These are phyloP conservation scores for Nipponia nippon DNA, from an alignment of 2,113 vertebrate genomes.

Conservation along the genomic window DNA sequence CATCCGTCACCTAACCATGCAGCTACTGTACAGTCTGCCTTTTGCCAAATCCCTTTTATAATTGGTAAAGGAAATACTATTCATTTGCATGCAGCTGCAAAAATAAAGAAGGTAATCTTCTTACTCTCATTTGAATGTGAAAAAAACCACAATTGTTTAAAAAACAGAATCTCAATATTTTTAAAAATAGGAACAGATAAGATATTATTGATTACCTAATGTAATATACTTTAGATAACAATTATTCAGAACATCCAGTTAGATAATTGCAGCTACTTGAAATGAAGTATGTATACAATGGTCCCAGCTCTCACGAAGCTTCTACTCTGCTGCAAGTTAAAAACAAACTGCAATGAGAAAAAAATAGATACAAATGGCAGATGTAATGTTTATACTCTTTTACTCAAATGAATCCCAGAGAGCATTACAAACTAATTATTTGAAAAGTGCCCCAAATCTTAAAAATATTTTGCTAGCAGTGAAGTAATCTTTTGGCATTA, in stretches of 20 bases:
- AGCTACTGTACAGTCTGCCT: not conserved
- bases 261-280: not conserved
- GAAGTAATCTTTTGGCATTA: not conserved
- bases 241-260: not conserved
- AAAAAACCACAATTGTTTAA: not conserved
- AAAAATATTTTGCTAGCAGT: not conserved
- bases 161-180: not conserved
- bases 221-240: not conserved
- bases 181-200: not conserved
- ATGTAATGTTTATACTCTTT: not conserved
- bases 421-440: not conserved
- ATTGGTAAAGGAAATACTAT: not conserved
- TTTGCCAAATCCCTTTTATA: not conserved
- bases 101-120: conserved; percentile 18
- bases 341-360: not conserved
- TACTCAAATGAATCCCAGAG: not conserved
- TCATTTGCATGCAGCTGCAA: conserved; percentile 25
- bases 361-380: not conserved
- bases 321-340: not conserved
- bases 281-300: not conserved
- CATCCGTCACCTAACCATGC: not conserved
- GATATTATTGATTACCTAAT: not conserved
- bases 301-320: not conserved
- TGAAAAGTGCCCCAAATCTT: not conserved
- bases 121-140: not conserved